These are phyloP conservation scores for Muraenolepis orangiensis DNA, from an alignment of 2,797 vertebrate genomes.

Conservation along the genomic window DNA sequence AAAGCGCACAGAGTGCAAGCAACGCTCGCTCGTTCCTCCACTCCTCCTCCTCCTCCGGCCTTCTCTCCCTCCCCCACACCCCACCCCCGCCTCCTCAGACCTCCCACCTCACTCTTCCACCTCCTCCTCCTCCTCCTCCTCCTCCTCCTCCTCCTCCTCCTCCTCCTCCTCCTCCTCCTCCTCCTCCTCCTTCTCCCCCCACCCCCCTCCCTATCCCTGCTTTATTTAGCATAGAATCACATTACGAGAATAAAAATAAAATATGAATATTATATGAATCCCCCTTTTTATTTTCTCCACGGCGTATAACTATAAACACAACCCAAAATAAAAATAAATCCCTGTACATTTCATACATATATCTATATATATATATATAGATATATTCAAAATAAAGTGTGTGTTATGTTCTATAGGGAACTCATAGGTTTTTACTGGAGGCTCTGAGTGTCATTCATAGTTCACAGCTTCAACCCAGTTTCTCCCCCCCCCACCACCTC, in stretches of 20 bases:
- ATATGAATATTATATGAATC: background rate
- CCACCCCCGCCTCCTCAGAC: conserved; percentile 17
- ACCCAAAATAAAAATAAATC: background rate
- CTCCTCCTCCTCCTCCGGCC: conserved; percentile 37
- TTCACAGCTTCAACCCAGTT: conserved; percentile 18
- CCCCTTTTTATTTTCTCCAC: no score
- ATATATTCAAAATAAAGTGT: no score
- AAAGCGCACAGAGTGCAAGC: conserved; percentile 62
- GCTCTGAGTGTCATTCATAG: conserved; percentile 24
- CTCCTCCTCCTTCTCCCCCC: conserved; percentile 11
- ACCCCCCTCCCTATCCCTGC: conserved; percentile 16
- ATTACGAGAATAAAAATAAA: conserved; percentile 32
- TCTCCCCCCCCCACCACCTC: background rate
- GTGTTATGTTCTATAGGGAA: conserved; percentile 34
- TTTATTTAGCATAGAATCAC: conserved; percentile 41
- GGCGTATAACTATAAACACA: no score
- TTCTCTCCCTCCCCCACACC: conserved; percentile 29
- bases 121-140: conserved; percentile 16
- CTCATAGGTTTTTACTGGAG: conserved; percentile 27
- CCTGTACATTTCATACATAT: no score
- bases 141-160: no score
- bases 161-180: background rate
- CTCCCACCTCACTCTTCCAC: conserved; percentile 22
- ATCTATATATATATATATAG: no score
- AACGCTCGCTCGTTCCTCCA: conserved; percentile 48